Percentiles rank a stretch among this genome's conserved stretches.
phyloP scores from a whole-genome alignment of 2,113 vertebrate genomes.

The Ctenodactylus gundi region DNA sequence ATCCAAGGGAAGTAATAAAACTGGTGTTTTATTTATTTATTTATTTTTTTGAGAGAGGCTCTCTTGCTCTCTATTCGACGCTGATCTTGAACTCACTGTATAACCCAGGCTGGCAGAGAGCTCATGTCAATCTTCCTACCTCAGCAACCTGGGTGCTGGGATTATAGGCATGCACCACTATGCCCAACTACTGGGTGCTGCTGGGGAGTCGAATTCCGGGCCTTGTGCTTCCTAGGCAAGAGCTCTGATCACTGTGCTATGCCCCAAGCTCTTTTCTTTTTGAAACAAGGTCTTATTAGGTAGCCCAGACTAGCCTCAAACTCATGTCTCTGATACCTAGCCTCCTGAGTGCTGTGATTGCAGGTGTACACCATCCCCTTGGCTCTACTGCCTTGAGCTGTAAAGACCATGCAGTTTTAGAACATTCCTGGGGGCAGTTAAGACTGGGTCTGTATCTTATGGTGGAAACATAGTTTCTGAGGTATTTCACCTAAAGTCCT shows the following conservation, averaged over 20 bases:
- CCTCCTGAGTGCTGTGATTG: neutral
- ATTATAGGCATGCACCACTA: too few relatives aligned
- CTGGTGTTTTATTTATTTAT: neutral
- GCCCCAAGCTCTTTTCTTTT: too few relatives aligned
- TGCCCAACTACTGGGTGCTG: too few relatives aligned
- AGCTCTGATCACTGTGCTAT: too few relatives aligned
- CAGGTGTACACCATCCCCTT: neutral
- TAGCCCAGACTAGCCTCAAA: neutral
- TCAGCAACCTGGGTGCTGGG: too few relatives aligned
- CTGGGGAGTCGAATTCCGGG: too few relatives aligned
- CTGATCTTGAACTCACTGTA: too few relatives aligned
- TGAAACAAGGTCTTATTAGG: neutral
- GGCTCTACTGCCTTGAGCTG: neutral
- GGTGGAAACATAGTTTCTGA: neutral
- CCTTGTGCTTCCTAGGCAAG: too few relatives aligned
- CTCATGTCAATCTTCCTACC: too few relatives aligned
- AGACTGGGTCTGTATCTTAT: neutral
- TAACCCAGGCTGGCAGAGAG: too few relatives aligned
- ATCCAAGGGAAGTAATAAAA: neutral
- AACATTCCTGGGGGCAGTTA: neutral
- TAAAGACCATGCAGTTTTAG: neutral
- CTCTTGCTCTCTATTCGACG: too few relatives aligned
- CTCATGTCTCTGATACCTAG: neutral
- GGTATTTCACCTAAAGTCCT: neutral
- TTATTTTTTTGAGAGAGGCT: too few relatives aligned